phyloP scores from a whole-genome alignment of 2,113 vertebrate genomes.

The Galemys pyrenaicus region DNA sequence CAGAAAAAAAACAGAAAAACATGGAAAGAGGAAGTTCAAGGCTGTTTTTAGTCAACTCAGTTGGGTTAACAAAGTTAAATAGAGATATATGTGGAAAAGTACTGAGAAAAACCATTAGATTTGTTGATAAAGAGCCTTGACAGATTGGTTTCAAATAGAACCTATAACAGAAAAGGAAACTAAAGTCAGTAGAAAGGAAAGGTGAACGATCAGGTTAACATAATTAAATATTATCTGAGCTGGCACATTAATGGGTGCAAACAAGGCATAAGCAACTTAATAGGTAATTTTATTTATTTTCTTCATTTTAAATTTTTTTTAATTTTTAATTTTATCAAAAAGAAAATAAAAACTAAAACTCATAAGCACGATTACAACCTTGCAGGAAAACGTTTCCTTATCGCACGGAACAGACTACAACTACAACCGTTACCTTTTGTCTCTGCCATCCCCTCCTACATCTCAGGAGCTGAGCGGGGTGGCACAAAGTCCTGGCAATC shows the following conservation, averaged over 20 bases:
- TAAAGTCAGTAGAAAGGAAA: too few species aligned
- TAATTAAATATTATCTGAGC: conserved; percentile 82
- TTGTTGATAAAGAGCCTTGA: too few species aligned
- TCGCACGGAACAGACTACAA: conserved; percentile 87
- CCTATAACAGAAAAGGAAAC: conserved; percentile 70
- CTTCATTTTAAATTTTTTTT: conserved; percentile 74
- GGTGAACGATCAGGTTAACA: too few species aligned
- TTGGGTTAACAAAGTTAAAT: too few species aligned
- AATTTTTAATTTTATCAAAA: conserved; percentile 84
- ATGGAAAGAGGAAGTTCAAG: too few species aligned
- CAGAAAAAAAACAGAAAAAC: too few species aligned
- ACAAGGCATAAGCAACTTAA: conserved; percentile 83
- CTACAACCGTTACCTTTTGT: conserved; percentile 83
- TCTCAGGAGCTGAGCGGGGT: conserved; percentile 91
- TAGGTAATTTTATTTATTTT: too few species aligned
- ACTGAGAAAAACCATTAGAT: too few species aligned
- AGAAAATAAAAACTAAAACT: conserved; percentile 82
- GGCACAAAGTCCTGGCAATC: conserved; percentile 85
- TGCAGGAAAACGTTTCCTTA: conserved; percentile 82
- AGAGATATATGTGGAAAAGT: too few species aligned
- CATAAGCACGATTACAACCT: conserved; percentile 86
- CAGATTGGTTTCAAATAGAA: too few species aligned
- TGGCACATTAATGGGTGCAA: conserved; percentile 97
- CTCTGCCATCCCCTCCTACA: conserved; percentile 86
- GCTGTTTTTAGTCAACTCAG: too few species aligned